Evolutionary conservation across 2,888 invertebrate genomes (phyloP), one percentile per base, ranked within the genome.

Genomic region (Automeris io): DNA sequence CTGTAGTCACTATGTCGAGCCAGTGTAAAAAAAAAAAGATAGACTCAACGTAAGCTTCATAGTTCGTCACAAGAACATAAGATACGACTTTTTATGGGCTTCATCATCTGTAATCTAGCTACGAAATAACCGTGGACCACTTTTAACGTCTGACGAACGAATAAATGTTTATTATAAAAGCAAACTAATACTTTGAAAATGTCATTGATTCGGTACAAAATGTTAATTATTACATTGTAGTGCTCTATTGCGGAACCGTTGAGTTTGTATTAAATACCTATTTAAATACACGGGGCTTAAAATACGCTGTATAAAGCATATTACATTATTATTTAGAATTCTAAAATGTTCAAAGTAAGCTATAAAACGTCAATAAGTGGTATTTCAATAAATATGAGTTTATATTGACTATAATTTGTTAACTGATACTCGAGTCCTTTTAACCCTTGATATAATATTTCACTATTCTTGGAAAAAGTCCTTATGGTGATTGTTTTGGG

Each of bases 141-240:
- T 37, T 32, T 18, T 23, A 16, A 23, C 23, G 32, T 37, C 32
- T 18, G 32, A 37, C 23, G 32, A 23, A 23, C 32, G 22, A 31
- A 37, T 37, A 37, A 37, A 37, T 37, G 32, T 37, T 37, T 37
- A 37, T 37, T 32, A 37, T 32, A 37, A 32, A 31, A 18, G 32
- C 37, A 37, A 37, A 23, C 22, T 32, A 18, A 22, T 23, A 31
- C 29, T 37, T 37, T 23, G 32, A 37, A 37, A 37, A 37, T 11
- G 11, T 18, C 25, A 22, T 37, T 31, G 22, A 9, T 31, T 22
- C 37, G 16, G 23, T 32, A 32, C 23, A 32, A 32, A 31, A 18
- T 16, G n/a, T 16, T 32, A n/a, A n/a, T n/a, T n/a, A 32, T 37
- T 31, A 37, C 23, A 23, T 23, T 18, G 37, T 32, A 32, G 11